phyloP scores from a whole-genome alignment of 1,140 invertebrate genomes.

The Calephelis nemesis region DNA sequence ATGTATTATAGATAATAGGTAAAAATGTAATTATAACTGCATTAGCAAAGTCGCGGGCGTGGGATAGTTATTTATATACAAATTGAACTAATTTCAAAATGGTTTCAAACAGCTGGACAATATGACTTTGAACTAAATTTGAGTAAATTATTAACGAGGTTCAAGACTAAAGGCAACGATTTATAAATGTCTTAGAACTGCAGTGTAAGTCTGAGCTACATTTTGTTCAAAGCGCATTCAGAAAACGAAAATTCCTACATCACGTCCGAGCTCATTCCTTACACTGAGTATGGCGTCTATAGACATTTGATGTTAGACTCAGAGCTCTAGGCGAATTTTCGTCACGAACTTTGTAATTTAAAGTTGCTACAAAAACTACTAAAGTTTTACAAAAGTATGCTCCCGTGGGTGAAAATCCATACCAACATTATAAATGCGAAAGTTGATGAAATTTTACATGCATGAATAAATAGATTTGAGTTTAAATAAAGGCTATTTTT shows the following conservation, averaged over 20 bases:
- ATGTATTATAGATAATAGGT: too few relatives aligned
- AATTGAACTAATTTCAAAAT: background rate
- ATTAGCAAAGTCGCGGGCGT: too few relatives aligned
- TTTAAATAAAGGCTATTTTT: too few relatives aligned
- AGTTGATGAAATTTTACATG: too few relatives aligned
- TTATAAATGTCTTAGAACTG: slow-evolving; percentile 19
- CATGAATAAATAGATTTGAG: too few relatives aligned
- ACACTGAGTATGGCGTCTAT: slow-evolving; percentile 23
- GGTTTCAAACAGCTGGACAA: background rate
- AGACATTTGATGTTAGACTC: slow-evolving; percentile 14
- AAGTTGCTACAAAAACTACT: too few relatives aligned
- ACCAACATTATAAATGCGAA: too few relatives aligned
- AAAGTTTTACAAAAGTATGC: too few relatives aligned
- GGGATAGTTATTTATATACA: too few relatives aligned
- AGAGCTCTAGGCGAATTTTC: background rate
- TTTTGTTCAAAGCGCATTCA: slow-evolving; percentile 7
- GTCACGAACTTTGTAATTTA: too few relatives aligned
- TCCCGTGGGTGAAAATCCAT: too few relatives aligned
- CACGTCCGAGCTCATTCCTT: slow-evolving; percentile 21
- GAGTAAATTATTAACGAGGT: slow-evolving; percentile 9
- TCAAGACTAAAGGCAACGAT: slow-evolving; percentile 13
- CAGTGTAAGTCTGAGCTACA: slow-evolving; percentile 17
- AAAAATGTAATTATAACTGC: too few relatives aligned
- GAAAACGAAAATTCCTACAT: slow-evolving; percentile 13
- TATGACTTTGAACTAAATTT: slow-evolving; percentile 11